These are phyloP conservation scores for Oxycera nigricornis DNA, from an alignment of 2,888 invertebrate genomes.

Conservation along the genomic window DNA sequence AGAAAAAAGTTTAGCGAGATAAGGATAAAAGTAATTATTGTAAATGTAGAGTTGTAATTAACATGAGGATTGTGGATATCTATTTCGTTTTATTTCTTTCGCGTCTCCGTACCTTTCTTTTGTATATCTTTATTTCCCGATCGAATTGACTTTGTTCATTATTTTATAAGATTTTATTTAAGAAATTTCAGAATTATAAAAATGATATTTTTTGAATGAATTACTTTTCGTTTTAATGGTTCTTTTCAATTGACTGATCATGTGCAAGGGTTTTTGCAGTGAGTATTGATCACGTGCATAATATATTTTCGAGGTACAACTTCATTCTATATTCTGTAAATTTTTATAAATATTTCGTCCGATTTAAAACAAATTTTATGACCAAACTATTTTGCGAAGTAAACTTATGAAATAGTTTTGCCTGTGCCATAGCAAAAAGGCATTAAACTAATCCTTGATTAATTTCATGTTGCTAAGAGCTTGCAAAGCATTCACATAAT, in stretches of 20 bases:
- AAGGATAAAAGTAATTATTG: not conserved
- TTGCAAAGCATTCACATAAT: too few species aligned
- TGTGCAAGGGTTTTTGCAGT: not conserved
- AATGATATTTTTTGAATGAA: conserved; percentile 24
- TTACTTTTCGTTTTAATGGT: not conserved
- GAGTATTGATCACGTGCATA: not conserved
- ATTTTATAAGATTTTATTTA: conserved; percentile 27
- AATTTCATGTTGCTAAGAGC: too few species aligned
- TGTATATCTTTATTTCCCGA: conserved; percentile 7
- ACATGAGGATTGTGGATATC: not conserved
- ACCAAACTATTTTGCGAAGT: too few species aligned
- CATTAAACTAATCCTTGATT: too few species aligned
- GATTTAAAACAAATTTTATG: too few species aligned
- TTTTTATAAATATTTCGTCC: too few species aligned
- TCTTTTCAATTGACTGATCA: not conserved
- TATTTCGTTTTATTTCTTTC: not conserved
- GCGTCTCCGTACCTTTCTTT: not conserved
- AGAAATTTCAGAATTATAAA: conserved; percentile 5
- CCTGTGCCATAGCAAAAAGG: too few species aligned
- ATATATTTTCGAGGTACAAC: too few species aligned
- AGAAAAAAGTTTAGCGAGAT: not conserved
- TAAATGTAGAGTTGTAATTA: not conserved
- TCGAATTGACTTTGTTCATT: conserved; percentile 7
- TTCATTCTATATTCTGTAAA: too few species aligned
- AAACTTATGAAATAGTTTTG: too few species aligned